Base-by-base conservation (phyloP, 2,888 invertebrate species). In the Hartigia nigra region DNA sequence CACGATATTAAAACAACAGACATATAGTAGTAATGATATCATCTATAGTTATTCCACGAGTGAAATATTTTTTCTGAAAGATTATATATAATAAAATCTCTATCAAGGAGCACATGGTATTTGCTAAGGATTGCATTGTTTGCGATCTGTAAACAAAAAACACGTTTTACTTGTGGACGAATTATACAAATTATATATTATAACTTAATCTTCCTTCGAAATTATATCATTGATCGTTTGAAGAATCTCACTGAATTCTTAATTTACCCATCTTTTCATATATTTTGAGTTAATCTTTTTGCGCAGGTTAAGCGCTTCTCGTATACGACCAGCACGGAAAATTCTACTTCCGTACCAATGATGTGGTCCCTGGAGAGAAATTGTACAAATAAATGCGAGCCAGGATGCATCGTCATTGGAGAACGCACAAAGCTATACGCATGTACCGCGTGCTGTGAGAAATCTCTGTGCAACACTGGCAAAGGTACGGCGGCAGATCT, bases 331-430 rank as follows among this genome's bases (percentile, higher is more conserved):
- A 96, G 96, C 78, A 97, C 95, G 0, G 97, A 97, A 88, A 97
- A 97, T 89, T 93, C 94, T 36, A 95, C 95, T 0, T 96, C 96
- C 0, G 94, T 94, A 12, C 95, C 95, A 0, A 92, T 92, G 76
- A 94, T 96, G 93, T 97, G 97, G 97, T 95, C 96, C 0, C 89
- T 97, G 79, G 96, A 97, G 90, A 93, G 97, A 14, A 96, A 96
- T 89, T 97, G 97, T 89, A 94, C 96, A 0, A 95, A 95, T 86
- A 95, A 95, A 87, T 98, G 97, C 91, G 97, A 97, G 85, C 95
- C 97, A 0, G 97, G 97, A 14, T 97, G 97, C 92, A 97, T 97
- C 87, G 94, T 97, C 76, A 97, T 98, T 83, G 97, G 97, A 0
- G 97, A 98, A 90, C 92, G 97, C 76, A 97, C 97, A 9, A 97